Conservation (phyloP, 2,113 vertebrate genomes). For the Haliaeetus leucogaster region DNA sequence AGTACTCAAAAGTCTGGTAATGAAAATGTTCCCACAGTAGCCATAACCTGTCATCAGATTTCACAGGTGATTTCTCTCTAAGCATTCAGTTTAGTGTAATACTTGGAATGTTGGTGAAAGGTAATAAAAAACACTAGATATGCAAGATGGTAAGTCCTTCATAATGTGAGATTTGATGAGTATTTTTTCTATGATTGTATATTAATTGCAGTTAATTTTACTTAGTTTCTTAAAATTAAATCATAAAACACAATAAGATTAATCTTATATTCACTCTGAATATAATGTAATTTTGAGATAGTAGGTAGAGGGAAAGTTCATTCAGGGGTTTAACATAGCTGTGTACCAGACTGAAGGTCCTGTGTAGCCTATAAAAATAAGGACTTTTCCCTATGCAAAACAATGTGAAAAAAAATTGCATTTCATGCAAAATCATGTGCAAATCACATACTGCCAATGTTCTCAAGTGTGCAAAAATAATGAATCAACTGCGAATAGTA, state of each 20-base stretch:
- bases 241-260: not conserved
- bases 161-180: not conserved
- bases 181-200: not conserved
- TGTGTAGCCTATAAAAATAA: not conserved
- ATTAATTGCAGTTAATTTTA: not conserved
- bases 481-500: not conserved
- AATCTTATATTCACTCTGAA: not conserved
- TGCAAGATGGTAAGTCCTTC: not conserved
- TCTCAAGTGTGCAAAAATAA: not conserved
- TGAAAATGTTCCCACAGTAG: constrained; percentile 37
- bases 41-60: constrained; percentile 23
- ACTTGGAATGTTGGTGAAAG: not conserved
- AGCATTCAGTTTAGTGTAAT: not conserved
- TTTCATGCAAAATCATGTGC: not conserved
- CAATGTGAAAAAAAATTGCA: not conserved
- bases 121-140: not conserved
- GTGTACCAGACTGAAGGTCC: not conserved
- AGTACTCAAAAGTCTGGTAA: not conserved
- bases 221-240: not conserved
- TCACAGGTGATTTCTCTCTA: constrained; percentile 29
- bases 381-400: not conserved
- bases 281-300: not conserved
- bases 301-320: not conserved
- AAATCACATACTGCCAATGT: not conserved
- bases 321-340: not conserved